Base-by-base conservation (phyloP, 2,888 invertebrate species). In the Callyntrura guangdongensis region DNA sequence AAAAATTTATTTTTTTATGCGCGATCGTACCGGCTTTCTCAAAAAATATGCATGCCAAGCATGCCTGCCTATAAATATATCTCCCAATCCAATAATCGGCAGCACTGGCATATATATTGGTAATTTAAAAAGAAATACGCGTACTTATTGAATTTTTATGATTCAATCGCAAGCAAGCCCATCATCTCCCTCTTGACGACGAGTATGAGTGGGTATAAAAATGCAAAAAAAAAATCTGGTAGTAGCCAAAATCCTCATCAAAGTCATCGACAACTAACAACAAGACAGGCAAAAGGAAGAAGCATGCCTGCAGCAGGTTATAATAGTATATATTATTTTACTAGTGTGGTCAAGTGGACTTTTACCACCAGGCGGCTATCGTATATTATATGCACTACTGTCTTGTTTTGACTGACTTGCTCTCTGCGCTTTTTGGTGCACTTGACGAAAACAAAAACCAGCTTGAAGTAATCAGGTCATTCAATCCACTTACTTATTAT, bases 381-480 rank as follows among this genome's bases (percentile, higher is more conserved):
- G 0, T 25, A 69, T 36, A 27, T 69, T 9, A 9, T n/a, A n/a
- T 47, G 0, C 5, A 49, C 22, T 49, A 49, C 77, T 25, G 79
- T 56, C 56, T 79, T 53, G 1, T 56, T 8, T 22, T 56, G 27
- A 59, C 14, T 53, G 12, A 81, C 74, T 47, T 74, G 74, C n/a
- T n/a, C n/a, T n/a, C n/a, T n/a, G n/a, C n/a, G 74, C 20, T 47
- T 25, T 47, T 77, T 79, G 47, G 53, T 56, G 61, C 61, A 81
- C 59, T 81, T 27, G 56, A 79, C 27, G 25, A n/a, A 14, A 20
- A 47, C n/a, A 47, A 69, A 84, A 47, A 84, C 64, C 27, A 84
- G 84, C 84, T 74, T 74, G 49, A 49, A 74, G 49, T 74, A 83
- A 84, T 84, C 69, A 69, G 69, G 69, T 84, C 84, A 84, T 69